Conservation (phyloP, 2,113 vertebrate genomes). For the Sakesphorus luctuosus region DNA sequence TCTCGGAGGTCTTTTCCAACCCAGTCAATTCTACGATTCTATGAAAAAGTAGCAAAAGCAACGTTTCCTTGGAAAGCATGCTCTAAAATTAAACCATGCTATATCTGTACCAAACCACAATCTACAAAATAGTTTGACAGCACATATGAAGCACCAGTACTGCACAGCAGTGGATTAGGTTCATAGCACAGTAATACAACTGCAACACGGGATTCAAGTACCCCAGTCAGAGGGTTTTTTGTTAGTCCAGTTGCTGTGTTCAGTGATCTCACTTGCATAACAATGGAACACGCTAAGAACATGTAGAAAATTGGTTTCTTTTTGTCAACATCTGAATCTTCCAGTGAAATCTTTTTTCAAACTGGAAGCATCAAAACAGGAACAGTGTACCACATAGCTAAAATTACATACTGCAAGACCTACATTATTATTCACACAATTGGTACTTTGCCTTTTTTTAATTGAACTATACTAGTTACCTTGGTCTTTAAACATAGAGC, state of each 20-base stretch:
- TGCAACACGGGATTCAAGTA: neutral
- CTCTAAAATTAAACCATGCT: conserved; percentile 10
- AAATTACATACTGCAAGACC: neutral
- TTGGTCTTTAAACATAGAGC: neutral
- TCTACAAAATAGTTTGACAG: neutral
- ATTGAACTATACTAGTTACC: neutral
- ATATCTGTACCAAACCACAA: neutral
- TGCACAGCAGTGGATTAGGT: neutral
- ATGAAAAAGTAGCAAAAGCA: neutral
- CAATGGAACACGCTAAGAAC: neutral
- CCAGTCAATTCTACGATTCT: too few species aligned
- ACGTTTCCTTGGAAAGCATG: neutral
- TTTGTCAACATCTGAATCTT: neutral
- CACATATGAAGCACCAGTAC: neutral
- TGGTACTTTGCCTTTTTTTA: neutral
- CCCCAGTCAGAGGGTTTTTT: neutral
- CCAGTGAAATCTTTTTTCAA: neutral
- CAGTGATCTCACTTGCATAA: neutral
- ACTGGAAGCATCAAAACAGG: neutral
- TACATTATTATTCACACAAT: neutral
- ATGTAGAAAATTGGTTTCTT: neutral
- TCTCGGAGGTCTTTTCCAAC: too few species aligned
- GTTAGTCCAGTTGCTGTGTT: neutral
- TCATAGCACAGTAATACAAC: neutral
- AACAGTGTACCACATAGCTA: neutral